These are phyloP conservation scores for Daubentonia madagascariensis DNA, from an alignment of 2,113 vertebrate genomes.

Conservation along the genomic window DNA sequence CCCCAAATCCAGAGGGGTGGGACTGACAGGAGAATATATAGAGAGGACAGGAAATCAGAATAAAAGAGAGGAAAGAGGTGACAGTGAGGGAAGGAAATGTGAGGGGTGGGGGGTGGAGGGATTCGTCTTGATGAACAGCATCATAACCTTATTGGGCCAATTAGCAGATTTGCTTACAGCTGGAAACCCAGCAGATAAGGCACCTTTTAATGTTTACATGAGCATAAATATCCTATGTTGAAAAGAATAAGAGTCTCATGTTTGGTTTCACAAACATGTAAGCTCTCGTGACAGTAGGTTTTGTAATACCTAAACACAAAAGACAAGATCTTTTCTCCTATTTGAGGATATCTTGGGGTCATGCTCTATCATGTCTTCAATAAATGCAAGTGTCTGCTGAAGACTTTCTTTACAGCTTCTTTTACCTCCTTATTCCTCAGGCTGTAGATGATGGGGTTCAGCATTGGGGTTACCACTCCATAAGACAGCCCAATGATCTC, in stretches of 20 bases:
- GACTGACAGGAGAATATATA: neutral
- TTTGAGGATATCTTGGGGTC: neutral
- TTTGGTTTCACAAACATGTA: neutral
- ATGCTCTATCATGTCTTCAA: neutral
- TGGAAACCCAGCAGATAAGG: neutral
- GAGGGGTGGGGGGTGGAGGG: neutral
- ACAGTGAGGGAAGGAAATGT: neutral
- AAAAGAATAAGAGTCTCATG: neutral
- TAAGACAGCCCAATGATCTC: neutral
- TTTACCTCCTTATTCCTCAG: conserved; percentile 15
- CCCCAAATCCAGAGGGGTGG: neutral
- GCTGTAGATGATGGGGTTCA: conserved; percentile 19
- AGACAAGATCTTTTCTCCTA: neutral
- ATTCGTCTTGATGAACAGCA: neutral
- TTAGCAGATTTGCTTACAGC: neutral
- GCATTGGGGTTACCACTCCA: neutral
- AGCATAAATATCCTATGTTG: neutral
- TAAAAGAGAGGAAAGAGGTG: neutral
- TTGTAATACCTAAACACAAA: neutral
- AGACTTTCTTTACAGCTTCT: neutral
- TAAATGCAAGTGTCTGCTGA: neutral
- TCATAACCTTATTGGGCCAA: neutral
- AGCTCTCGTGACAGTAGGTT: neutral
- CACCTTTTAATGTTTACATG: neutral
- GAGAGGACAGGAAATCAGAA: neutral